Conservation (phyloP, 2,113 vertebrate species). For the Chamaetylas fuelleborni region DNA sequence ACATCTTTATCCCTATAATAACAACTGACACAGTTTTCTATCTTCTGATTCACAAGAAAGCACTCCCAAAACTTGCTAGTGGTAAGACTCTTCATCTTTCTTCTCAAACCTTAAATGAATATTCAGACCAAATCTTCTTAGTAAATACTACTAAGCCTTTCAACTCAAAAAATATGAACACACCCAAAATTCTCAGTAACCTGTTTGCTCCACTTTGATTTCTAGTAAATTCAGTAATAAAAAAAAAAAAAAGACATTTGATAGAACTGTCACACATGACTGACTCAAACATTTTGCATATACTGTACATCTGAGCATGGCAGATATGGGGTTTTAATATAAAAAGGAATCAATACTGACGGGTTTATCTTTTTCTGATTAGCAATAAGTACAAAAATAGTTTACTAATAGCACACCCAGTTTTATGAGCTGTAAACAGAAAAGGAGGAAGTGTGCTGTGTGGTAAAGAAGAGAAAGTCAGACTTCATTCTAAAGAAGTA, state of each 20-base stretch:
- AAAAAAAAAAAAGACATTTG: not conserved
- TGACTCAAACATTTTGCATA: slow-evolving; percentile 6
- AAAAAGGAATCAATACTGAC: slow-evolving; percentile 9
- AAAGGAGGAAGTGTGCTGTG: slow-evolving; percentile 19
- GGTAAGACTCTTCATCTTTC: not conserved
- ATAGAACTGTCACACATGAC: not conserved
- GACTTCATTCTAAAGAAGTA: slow-evolving; percentile 1
- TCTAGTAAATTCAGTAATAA: not conserved
- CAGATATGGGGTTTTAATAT: not conserved
- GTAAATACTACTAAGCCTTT: not conserved
- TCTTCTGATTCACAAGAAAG: not conserved
- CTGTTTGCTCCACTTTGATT: not conserved
- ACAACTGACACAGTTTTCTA: not conserved
- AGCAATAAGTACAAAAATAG: not conserved
- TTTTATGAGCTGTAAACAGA: not conserved
- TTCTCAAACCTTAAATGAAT: not conserved
- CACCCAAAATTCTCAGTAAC: not conserved
- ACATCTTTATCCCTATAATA: not conserved
- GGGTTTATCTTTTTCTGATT: not conserved
- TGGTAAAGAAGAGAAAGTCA: not conserved
- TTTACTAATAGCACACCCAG: not conserved
- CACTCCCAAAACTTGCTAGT: not conserved
- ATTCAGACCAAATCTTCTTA: not conserved
- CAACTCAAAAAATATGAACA: not conserved
- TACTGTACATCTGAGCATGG: not conserved